A percentile compares a stretch with the other conserved stretches of the same genome.
phyloP scores from a whole-genome alignment of 2,888 invertebrate genomes.

The Melangyna quadrimaculata region DNA sequence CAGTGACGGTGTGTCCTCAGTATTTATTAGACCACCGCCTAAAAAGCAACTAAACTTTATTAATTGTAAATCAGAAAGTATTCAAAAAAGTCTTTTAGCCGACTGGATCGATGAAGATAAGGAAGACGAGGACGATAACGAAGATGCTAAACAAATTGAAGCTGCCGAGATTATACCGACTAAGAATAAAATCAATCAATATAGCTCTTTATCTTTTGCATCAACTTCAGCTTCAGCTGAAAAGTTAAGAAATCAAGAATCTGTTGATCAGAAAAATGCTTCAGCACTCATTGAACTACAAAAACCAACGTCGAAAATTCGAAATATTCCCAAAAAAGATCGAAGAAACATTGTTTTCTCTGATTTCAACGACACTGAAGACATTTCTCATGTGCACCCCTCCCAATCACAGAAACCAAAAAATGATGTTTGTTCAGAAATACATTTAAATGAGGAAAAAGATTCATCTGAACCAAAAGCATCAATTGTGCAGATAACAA shows the following conservation, averaged over 20 bases:
- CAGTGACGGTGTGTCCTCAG: neutral
- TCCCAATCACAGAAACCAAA: neutral
- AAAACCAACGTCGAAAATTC: conserved; percentile 73
- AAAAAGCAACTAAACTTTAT: neutral
- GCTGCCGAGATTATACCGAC: neutral
- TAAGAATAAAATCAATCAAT: neutral
- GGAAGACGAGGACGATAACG: conserved; percentile 74
- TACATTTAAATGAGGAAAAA: neutral
- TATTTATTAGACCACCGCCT: neutral
- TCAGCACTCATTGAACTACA: neutral
- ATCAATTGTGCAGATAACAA: neutral
- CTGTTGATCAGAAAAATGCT: neutral
- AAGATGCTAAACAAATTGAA: neutral
- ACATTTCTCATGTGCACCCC: neutral
- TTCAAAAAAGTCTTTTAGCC: conserved; percentile 87
- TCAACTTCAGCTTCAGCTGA: neutral
- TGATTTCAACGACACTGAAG: conserved; percentile 74
- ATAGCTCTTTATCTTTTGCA: neutral
- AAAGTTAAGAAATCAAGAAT: neutral
- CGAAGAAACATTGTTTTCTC: conserved; percentile 77
- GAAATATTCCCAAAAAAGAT: conserved; percentile 81
- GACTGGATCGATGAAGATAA: conserved; percentile 89
- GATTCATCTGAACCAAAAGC: neutral
- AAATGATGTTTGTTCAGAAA: neutral
- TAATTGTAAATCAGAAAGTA: conserved; percentile 80